Conservation (phyloP, 2,113 vertebrate genomes). For the Otocyon megalotis region DNA sequence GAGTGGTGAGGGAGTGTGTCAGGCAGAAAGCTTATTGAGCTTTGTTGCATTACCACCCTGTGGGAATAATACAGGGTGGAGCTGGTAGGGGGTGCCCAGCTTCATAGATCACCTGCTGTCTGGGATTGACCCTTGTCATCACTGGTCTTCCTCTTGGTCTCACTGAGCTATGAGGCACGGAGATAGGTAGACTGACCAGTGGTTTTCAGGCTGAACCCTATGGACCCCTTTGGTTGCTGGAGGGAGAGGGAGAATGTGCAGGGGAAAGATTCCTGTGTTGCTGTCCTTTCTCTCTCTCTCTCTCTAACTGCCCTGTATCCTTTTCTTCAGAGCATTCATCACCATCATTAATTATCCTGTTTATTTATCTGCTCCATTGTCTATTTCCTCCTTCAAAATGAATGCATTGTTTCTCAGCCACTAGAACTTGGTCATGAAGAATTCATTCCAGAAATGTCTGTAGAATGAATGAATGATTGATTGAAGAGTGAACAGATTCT, state of each 20-base stretch:
- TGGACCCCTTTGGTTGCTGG: not conserved
- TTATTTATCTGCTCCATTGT: not conserved
- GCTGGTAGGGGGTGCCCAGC: not conserved
- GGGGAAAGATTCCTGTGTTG: fast-evolving
- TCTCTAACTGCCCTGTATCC: not conserved
- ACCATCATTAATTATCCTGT: not conserved
- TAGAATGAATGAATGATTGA: fast-evolving
- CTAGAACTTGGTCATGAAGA: not conserved
- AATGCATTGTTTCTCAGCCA: not conserved
- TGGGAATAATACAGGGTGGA: not conserved
- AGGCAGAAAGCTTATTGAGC: not conserved
- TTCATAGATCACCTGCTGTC: not conserved
- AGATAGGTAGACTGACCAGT: not conserved
- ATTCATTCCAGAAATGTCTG: not conserved
- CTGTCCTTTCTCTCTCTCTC: fast-evolving
- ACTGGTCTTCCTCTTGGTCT: not conserved
- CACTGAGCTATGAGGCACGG: not conserved
- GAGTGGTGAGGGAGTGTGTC: not conserved
- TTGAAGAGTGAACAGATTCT: too few relatives aligned
- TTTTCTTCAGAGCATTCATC: not conserved
- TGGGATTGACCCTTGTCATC: not conserved
- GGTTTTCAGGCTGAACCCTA: not conserved
- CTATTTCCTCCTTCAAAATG: not conserved
- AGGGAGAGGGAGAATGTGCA: not conserved
- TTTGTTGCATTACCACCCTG: fast-evolving